Evolutionary conservation across 2,113 vertebrate species (phyloP).

Genomic region (Capricornis sumatraensis): DNA sequence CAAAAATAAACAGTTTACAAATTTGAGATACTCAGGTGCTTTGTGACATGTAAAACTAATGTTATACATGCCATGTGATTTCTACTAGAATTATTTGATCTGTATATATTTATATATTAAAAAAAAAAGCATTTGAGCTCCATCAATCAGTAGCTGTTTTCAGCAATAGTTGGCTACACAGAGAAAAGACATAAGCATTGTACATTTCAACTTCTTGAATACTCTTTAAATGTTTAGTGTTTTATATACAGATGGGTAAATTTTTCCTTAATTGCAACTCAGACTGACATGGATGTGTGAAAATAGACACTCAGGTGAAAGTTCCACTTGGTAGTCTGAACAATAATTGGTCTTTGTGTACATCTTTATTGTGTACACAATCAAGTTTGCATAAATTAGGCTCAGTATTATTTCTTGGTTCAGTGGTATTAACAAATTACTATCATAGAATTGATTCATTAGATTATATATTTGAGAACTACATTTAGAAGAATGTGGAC

Average conservation of each 20-base stretch:
- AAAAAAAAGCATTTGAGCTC: not conserved
- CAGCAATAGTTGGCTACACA: not conserved
- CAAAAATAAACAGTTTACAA: not conserved
- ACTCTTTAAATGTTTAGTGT: not conserved
- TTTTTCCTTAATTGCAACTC: not conserved
- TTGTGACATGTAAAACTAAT: not conserved
- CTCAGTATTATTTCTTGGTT: not conserved
- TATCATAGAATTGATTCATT: not conserved
- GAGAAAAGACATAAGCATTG: not conserved
- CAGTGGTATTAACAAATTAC: not conserved
- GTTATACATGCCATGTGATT: not conserved
- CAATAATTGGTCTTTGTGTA: not conserved
- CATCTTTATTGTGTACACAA: not conserved
- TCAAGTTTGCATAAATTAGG: not conserved
- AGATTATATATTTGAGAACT: not conserved
- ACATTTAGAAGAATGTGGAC: not conserved
- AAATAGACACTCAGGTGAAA: constrained; percentile 9
- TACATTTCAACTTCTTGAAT: not conserved
- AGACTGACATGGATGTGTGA: constrained; percentile 1
- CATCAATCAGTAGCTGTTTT: not conserved
- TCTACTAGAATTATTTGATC: not conserved
- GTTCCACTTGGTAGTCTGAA: not conserved
- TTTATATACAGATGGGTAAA: not conserved
- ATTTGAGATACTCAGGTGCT: not conserved
- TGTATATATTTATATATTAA: not conserved